Conservation (phyloP, 2,797 vertebrate species). For the Sebastes iracundus region DNA sequence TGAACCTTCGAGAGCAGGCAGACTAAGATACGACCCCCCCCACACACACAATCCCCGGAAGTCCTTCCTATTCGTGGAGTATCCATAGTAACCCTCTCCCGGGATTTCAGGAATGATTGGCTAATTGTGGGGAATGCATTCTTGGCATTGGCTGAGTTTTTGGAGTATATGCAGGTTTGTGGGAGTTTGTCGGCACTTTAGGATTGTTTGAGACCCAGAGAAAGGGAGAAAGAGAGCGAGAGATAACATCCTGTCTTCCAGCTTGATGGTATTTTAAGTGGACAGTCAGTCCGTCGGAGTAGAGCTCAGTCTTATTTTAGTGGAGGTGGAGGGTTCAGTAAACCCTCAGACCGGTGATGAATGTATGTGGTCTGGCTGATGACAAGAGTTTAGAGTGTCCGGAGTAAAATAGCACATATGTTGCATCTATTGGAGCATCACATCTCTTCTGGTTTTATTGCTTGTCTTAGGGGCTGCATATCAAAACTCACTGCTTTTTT, state of each 20-base stretch:
- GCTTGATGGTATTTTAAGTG: slow-evolving; percentile 56
- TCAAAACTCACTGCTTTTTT: background rate
- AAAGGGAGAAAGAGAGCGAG: background rate
- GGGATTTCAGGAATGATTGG: slow-evolving; percentile 44
- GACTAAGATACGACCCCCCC: slow-evolving; percentile 36
- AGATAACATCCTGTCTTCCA: slow-evolving; percentile 36
- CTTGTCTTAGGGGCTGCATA: background rate
- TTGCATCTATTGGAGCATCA: slow-evolving; percentile 23
- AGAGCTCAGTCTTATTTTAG: slow-evolving; percentile 69
- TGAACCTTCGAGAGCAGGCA: slow-evolving; percentile 11
- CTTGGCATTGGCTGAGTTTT: slow-evolving; percentile 26
- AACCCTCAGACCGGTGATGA: slow-evolving; percentile 43
- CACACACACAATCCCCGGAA: background rate
- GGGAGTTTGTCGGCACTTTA: background rate
- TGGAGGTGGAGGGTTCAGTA: slow-evolving; percentile 5
- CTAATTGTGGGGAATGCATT: slow-evolving; percentile 50
- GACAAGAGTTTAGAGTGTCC: slow-evolving; percentile 65
- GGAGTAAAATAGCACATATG: slow-evolving; percentile 47
- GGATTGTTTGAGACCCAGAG: background rate
- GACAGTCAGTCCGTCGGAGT: slow-evolving; percentile 33
- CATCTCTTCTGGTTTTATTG: slow-evolving; percentile 14
- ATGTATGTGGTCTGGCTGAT: slow-evolving; percentile 49
- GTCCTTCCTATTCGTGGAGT: slow-evolving; percentile 29
- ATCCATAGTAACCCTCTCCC: slow-evolving; percentile 51
- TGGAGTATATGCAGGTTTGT: slow-evolving; percentile 8